Conservation (phyloP, 2,113 vertebrate species). For the Phocoena phocoena region DNA sequence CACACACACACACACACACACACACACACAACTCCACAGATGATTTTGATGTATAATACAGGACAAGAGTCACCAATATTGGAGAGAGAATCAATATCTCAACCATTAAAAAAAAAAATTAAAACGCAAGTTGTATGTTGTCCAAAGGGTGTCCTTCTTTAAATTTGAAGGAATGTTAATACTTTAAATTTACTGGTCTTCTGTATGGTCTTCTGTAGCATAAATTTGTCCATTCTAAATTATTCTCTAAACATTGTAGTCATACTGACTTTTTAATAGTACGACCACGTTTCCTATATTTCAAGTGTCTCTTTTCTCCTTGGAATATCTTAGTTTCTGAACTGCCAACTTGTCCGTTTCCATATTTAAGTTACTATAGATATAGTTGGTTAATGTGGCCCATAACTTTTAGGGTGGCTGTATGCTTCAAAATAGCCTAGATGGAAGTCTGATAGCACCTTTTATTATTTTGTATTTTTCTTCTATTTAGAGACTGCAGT, state of each 20-base stretch:
- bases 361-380: not conserved
- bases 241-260: not conserved
- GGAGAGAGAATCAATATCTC: not conserved
- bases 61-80: not conserved
- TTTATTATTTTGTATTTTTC: too few species aligned
- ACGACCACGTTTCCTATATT: not conserved
- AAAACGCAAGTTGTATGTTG: fast-evolving
- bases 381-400: not conserved
- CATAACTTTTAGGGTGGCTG: not conserved
- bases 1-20: too few species aligned
- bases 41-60: not conserved
- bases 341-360: not conserved
- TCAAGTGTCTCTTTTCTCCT: not conserved
- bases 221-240: not conserved
- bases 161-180: not conserved
- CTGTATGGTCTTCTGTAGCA: not conserved
- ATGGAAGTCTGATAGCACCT: not conserved
- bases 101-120: not conserved
- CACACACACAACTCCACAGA: too few species aligned
- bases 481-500: too few species aligned
- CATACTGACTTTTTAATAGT: not conserved
- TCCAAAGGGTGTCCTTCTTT: not conserved
- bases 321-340: not conserved
- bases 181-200: not conserved
- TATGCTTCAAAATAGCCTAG: not conserved